Percentiles rank a stretch among this genome's conserved stretches.
These are phyloP conservation scores for Zaprionus nigranus DNA, from an alignment of 1,140 invertebrate species.

Conservation along the genomic window DNA sequence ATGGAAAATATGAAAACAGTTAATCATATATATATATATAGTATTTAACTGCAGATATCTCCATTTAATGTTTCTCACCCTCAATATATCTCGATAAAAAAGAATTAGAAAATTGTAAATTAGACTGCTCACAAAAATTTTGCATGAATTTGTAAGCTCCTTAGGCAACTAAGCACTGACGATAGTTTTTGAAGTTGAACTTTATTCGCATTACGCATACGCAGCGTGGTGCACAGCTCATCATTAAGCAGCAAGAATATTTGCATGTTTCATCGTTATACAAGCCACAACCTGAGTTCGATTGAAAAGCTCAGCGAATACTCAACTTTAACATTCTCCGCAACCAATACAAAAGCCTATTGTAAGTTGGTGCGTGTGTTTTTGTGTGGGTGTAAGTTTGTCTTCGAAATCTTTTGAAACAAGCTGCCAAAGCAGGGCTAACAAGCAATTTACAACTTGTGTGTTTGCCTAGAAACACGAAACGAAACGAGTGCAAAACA, in stretches of 20 bases:
- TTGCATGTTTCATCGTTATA: slow-evolving; percentile 14
- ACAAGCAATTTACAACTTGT: slow-evolving; percentile 56
- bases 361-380: background rate
- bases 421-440: slow-evolving; percentile 34
- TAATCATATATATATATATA: background rate
- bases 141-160: background rate
- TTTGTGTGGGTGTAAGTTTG: slow-evolving; percentile 9
- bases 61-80: too few relatives aligned
- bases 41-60: too few relatives aligned
- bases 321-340: slow-evolving; percentile 15
- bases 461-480: slow-evolving; percentile 14
- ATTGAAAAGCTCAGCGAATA: slow-evolving; percentile 18
- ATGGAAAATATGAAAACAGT: background rate
- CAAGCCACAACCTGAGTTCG: background rate
- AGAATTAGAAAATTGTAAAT: background rate
- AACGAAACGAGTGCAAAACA: slow-evolving; percentile 11
- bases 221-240: background rate
- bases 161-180: background rate
- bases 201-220: slow-evolving; percentile 18
- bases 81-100: background rate
- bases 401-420: slow-evolving; percentile 33
- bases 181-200: background rate
- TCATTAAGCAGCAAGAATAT: slow-evolving; percentile 5
- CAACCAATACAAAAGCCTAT: slow-evolving; percentile 1
- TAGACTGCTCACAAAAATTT: background rate